Evolutionary conservation across 1,140 invertebrate species (phyloP).

Genomic region (Bombus ignitus): DNA sequence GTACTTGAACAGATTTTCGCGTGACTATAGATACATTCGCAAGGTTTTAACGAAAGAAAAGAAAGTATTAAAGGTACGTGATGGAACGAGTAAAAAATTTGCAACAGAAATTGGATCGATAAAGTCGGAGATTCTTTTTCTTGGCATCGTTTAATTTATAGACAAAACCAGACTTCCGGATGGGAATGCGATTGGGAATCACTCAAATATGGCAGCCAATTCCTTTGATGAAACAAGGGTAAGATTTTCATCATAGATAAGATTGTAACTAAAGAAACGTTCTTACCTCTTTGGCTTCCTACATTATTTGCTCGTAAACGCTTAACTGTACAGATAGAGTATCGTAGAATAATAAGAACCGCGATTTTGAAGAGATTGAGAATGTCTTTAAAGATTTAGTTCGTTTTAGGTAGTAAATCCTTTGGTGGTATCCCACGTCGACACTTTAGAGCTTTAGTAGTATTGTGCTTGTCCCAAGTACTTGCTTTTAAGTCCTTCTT

Average conservation of each 20-base stretch:
- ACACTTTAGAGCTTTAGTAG: constrained; percentile 28
- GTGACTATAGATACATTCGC: constrained; percentile 96
- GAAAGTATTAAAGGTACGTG: constrained; percentile 90
- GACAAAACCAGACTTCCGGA: constrained; percentile 87
- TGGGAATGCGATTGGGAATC: constrained; percentile 86
- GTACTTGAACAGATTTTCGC: constrained; percentile 93
- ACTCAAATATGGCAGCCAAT: constrained; percentile 89
- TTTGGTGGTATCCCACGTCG: not conserved
- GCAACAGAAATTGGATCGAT: not conserved
- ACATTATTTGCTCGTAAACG: constrained; percentile 27
- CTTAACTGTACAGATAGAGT: constrained; percentile 3
- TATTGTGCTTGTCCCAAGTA: constrained; percentile 20
- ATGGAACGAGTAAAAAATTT: not conserved
- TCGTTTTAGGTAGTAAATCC: not conserved
- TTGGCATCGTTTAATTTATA: constrained; percentile 73
- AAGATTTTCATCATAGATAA: constrained; percentile 69
- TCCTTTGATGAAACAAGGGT: constrained; percentile 83
- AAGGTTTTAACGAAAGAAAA: constrained; percentile 90
- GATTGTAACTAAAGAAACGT: not conserved
- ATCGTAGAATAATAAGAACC: not conserved
- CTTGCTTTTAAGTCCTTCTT: not conserved
- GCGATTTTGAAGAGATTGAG: too few species aligned
- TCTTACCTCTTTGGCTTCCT: not conserved
- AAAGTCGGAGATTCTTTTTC: not conserved
- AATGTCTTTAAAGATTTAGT: not conserved